A percentile compares a stretch with the other conserved stretches of the same genome.
These are phyloP conservation scores for Sinocyclocheilus rhinocerous DNA, from an alignment of 2,113 vertebrate genomes.

Conservation along the genomic window DNA sequence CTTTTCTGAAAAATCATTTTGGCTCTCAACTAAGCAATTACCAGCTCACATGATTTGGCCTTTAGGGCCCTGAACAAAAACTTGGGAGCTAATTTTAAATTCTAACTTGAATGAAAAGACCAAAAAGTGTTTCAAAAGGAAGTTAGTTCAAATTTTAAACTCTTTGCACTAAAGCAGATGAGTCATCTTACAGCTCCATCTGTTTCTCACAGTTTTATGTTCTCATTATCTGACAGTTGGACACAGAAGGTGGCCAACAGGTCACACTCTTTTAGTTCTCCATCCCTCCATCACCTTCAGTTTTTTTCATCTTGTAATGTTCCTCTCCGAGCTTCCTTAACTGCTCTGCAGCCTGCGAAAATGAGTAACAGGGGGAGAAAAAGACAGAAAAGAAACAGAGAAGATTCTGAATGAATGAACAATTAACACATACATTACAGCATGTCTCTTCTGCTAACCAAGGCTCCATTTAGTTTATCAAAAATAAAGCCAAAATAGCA, in stretches of 20 bases:
- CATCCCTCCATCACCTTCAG: conserved; percentile 1
- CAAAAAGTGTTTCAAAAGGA: conserved; percentile 13
- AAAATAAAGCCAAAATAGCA: background rate
- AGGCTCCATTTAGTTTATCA: background rate
- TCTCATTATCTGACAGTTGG: conserved; percentile 24
- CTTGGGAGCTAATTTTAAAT: background rate
- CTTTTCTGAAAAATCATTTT: conserved; percentile 11
- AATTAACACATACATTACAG: background rate
- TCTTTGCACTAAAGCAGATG: conserved; percentile 9
- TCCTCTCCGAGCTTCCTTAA: conserved; percentile 54
- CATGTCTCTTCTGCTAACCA: background rate
- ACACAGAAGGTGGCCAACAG: background rate
- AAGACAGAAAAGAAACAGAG: background rate
- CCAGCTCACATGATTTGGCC: conserved; percentile 17
- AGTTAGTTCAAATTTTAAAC: background rate
- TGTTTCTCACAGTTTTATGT: conserved; percentile 34
- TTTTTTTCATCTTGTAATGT: conserved; percentile 51
- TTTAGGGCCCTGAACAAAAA: conserved; percentile 2
- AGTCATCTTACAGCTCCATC: conserved; percentile 23
- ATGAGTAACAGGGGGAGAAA: background rate
- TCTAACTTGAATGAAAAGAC: background rate
- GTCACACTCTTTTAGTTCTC: conserved; percentile 26
- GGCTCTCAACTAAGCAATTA: conserved; percentile 19
- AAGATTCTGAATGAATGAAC: background rate
- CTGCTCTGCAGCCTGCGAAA: conserved; percentile 56